Evolutionary conservation across 2,113 vertebrate species (phyloP), one percentile per base, ranked within the genome.

Genomic region (Pelobates fuscus): DNA sequence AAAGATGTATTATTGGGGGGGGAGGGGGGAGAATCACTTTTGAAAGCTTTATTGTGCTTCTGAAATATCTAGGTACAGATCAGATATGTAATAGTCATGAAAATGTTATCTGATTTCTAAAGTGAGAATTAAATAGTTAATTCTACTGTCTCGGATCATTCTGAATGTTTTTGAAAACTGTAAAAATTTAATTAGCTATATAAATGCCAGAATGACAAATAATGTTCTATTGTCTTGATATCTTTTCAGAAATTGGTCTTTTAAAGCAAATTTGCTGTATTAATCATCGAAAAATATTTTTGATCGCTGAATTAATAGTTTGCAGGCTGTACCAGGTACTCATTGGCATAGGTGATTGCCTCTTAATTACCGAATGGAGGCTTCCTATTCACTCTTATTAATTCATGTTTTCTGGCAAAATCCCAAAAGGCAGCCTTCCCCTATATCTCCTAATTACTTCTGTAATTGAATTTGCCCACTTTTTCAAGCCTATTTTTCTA

Each of bases 391-490:
- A 91, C 86, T 94, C 89, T 91, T 94, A 97, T 98, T 97, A 97
- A 98, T 97, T 98, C 94, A 94, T 94, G 95, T 96, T 95, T 96
- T 92, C 94, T 96, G 94, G 94, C 94, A 90, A 91, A 82, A 89
- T 94, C 90, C 94, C 96, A 95, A 94, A 95, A 94, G 91, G 89
- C 94, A 93, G 94, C 92, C 94, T 94, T 93, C 93, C 94, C 95
- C 95, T 97, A 94, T 98, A 98, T 98, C 97, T 98, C 92, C 95
- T 98, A 99, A 99, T 99, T 99, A 98, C 95, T 99, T 99, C 95
- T 97, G 93, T 98, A 98, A 99, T 98, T 99, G 96, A 99, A 98
- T 99, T 98, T 98, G 94, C 95, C 95, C 94, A 95, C 95, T 96
- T 96, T 98, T 96, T 97, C 95, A 94, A 91, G 91, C 92, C 93